Evolutionary conservation across 1,140 invertebrate species (phyloP), one percentile per base, ranked within the genome.

Genomic region (Drosophila bocki): DNA sequence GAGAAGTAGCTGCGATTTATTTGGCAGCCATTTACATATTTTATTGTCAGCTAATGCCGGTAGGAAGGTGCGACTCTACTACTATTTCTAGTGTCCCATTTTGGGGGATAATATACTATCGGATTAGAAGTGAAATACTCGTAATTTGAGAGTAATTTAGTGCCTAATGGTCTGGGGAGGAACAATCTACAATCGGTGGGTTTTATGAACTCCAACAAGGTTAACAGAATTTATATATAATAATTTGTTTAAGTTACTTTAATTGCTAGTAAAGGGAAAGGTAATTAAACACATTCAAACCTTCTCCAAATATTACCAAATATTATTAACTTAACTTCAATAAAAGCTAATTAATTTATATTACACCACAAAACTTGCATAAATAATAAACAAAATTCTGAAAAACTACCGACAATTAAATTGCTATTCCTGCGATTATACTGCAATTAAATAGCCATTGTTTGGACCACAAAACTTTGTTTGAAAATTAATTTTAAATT

Each of bases 11-110:
- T 80, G 84, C 85, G 81, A 88, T 87, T 87, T 87, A 87, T 87
- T 81, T 78, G 81, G 72, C 80, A 65, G 60, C 67, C 85, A 88
- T 90, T 88, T 90, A 84, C 84, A 88, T 88, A 88, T 88, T 88
- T 88, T 84, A 88, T 75, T 78, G 80, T 62, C 85, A 84, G 74
- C 81, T 90, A 90, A 90, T 86, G 83, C 29, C 68, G 44, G 39
- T 13, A 35, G 17, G 12, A 50, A 69, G 68, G 68, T 71, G 69
- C 39, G 50, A 51, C 50, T 37, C 29, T 32, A 11, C 17, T 51
- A 39, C 32, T 72, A 32, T 44, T 54, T 7, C 48, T 69, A 56
- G 62, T 70, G 67, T 68, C 48, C 67, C 67, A 68, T 70, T 67
- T 63, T 62, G 19, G 37, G 42, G 67, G 3, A 54, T 70, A 70